Base-by-base conservation (phyloP, 1,140 invertebrate genomes). In the Zaprionus africanus region DNA sequence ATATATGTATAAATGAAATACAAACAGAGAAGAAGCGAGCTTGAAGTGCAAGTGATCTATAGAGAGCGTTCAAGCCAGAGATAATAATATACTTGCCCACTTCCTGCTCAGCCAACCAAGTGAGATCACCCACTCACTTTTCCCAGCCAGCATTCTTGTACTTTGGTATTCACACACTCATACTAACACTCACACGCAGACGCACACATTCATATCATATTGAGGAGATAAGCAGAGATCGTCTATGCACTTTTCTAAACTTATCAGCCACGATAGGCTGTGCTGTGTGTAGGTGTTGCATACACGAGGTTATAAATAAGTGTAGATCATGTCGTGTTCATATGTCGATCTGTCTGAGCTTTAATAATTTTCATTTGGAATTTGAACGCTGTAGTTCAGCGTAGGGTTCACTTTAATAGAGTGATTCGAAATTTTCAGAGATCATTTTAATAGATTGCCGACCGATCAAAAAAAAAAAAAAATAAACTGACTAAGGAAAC, bases 311-410 rank as follows among this genome's bases (percentile, higher is more conserved):
- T 85, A 81, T 79, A 65, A 84, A 76, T 71, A 76, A 69, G 59
- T 84, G 85, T 85, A 85, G 91, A 72, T 84, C 83, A 81, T 78
- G 57, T 60, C 68, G 56, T 72, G 54, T 34, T 68, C 75, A 82
- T 43, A 3, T 79, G 72, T 51, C 59, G 59, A 43, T 72, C 66
- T 75, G 82, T 81, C 74, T 88, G 54, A 58, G 57, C 67, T 74
- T 90, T 78, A 74, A 81, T 90, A 67, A 81, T 82, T 87, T 77
- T 80, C 58, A 87, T 36, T 88, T 88, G 84, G 84, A 90, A 88
- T 88, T 88, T 85, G 85, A 76, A 82, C 85, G 53, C 62, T 72
- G 13, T 58, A 49, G 85, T 77, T 85, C 79, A 81, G 68, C 67
- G 59, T 66, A 36, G 76, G 76, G 86, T 82, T 85, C 76, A 85